phyloP scores from a whole-genome alignment of 2,797 vertebrate genomes.

The Oreochromis mossambicus region DNA sequence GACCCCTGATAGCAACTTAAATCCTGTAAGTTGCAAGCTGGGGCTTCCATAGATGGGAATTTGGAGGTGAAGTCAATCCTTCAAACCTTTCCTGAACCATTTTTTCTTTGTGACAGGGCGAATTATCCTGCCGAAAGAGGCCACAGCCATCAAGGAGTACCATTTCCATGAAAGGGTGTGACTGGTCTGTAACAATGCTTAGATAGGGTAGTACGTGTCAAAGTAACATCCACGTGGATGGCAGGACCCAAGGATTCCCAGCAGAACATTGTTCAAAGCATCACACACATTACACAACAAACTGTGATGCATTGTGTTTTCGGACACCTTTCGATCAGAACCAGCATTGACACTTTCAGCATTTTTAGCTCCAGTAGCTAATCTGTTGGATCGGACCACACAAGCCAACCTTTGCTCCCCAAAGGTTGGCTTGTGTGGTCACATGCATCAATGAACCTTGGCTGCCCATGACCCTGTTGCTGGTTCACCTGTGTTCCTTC shows the following conservation, averaged over 20 bases:
- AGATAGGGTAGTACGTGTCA: not conserved
- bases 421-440: not conserved
- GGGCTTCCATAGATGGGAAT: not conserved
- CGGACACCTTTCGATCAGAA: not conserved
- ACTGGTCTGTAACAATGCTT: not conserved
- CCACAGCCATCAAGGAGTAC: not conserved
- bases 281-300: not conserved
- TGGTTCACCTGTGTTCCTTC: not conserved
- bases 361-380: not conserved
- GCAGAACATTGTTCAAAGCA: not conserved
- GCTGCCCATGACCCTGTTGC: not conserved
- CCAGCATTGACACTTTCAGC: not conserved
- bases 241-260: not conserved
- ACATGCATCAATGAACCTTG: not conserved
- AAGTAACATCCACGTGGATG: not conserved
- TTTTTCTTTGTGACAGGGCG: not conserved
- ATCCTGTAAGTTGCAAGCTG: not conserved
- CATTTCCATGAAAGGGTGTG: not conserved
- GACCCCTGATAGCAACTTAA: not conserved
- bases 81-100: not conserved
- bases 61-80: not conserved
- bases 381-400: not conserved
- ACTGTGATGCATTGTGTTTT: not conserved
- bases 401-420: not conserved
- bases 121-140: not conserved